Evolutionary conservation across 2,888 invertebrate genomes (phyloP), one percentile per base, ranked within the genome.

Genomic region (Eupsilia transversa): DNA sequence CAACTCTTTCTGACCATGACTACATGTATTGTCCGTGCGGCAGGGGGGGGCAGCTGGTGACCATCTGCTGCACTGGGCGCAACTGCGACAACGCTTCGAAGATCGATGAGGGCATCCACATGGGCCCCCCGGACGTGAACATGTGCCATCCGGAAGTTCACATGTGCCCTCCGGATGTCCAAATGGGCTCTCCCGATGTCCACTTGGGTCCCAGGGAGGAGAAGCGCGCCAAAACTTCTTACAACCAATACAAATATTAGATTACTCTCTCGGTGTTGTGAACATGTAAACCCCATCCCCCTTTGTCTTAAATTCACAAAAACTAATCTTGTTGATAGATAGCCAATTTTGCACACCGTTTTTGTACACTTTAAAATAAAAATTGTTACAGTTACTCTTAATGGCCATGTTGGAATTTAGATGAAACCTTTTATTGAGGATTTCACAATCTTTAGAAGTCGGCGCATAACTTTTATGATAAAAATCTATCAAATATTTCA

Each of bases 351-450:
- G 82, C 65, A 77, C 77, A 77, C n/a, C 17, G 72, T 80, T 80
- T 82, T 66, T 69, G 82, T 60, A 78, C 82, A 82, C 77, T 65
- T 54, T 74, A 65, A 67, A 72, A n/a, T 41, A 38, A 64, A 76
- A 81, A 81, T 67, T 79, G 81, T 81, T 81, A 60, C 41, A 54
- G 23, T 64, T 70, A 70, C 23, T 35, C 20, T 9, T 57, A 57
- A 27, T 43, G 43, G 59, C 33, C 64, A 65, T 49, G 59, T 60
- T 82, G 67, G 67, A 83, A 65, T 83, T 72, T 65, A 79, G 60
- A 72, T 68, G 68, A 78, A 78, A 60, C 79, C 79, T 79, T 79
- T 68, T 80, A 72, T 80, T 80, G 80, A 68, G 79, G 83, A 52
- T 78, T 65, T 77, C 59, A 59, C 56, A 63, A 35, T 49, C 64